Conservation (phyloP, 2,113 vertebrate genomes). For the Aythya baeri region DNA sequence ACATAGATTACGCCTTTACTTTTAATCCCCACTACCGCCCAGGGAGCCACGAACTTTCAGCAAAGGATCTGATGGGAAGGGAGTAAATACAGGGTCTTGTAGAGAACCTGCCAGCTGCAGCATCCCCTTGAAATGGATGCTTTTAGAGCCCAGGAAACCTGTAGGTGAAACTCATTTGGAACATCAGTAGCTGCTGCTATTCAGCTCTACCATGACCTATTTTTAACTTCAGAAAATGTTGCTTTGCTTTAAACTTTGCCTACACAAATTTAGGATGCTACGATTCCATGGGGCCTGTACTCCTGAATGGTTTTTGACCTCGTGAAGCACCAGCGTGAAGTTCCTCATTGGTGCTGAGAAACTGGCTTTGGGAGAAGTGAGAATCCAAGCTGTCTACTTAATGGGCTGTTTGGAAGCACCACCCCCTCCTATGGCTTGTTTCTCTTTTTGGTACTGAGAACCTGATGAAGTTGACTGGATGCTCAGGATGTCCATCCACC, state of each 20-base stretch:
- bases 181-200: background rate
- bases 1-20: constrained; percentile 45
- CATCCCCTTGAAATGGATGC: background rate
- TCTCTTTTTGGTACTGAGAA: background rate
- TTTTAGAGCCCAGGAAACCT: background rate
- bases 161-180: background rate
- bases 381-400: background rate
- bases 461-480: background rate
- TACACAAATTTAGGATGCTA: background rate
- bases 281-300: background rate
- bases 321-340: background rate
- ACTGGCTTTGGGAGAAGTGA: background rate
- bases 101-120: background rate
- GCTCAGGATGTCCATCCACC: background rate
- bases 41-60: constrained; percentile 49
- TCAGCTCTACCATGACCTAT: background rate
- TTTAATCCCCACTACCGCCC: constrained; percentile 35
- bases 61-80: background rate
- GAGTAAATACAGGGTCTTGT: constrained; percentile 39
- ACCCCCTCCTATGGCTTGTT: background rate
- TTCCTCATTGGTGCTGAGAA: background rate
- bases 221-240: background rate
- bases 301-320: background rate
- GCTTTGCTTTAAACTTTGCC: background rate
- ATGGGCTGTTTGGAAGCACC: background rate